Conservation (phyloP, 2,888 invertebrate species). For the Noctua janthina region DNA sequence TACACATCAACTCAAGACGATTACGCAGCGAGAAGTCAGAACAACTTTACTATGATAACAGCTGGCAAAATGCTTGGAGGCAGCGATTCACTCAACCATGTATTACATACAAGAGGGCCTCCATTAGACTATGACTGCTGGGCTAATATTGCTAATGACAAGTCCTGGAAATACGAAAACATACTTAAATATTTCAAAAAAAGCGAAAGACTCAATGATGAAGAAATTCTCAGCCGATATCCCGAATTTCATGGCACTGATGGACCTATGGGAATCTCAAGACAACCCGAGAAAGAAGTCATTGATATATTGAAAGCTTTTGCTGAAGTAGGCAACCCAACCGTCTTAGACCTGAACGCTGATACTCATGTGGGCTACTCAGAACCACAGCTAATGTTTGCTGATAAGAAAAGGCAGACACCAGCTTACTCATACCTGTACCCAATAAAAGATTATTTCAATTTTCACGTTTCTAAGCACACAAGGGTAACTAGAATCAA, state of each 20-base stretch:
- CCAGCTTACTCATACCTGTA: constrained; percentile 46
- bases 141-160: constrained; percentile 31
- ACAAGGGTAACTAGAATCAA: constrained; percentile 55
- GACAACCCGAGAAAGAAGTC: constrained; percentile 23
- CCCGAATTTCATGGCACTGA: constrained; percentile 44
- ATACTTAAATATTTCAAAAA: constrained; percentile 49
- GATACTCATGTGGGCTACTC: constrained; percentile 41
- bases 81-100: constrained; percentile 44
- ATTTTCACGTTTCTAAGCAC: constrained; percentile 52
- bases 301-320: constrained; percentile 48
- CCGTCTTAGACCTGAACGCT: constrained; percentile 50
- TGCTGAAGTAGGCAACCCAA: constrained; percentile 50
- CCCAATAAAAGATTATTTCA: constrained; percentile 28
- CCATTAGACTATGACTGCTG: constrained; percentile 33
- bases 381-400: constrained; percentile 30
- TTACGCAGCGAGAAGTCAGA: constrained; percentile 34
- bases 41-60: constrained; percentile 35
- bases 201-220: constrained; percentile 38
- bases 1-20: constrained; percentile 34
- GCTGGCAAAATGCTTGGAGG: constrained; percentile 56
- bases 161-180: constrained; percentile 43
- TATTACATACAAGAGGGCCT: constrained; percentile 21
- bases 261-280: constrained; percentile 53
- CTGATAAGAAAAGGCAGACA: constrained; percentile 50
- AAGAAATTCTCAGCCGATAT: constrained; percentile 8